phyloP scores from a whole-genome alignment of 30 jellyfish, hydroid and myxozoan genomes.

The Aurelia aurita region DNA sequence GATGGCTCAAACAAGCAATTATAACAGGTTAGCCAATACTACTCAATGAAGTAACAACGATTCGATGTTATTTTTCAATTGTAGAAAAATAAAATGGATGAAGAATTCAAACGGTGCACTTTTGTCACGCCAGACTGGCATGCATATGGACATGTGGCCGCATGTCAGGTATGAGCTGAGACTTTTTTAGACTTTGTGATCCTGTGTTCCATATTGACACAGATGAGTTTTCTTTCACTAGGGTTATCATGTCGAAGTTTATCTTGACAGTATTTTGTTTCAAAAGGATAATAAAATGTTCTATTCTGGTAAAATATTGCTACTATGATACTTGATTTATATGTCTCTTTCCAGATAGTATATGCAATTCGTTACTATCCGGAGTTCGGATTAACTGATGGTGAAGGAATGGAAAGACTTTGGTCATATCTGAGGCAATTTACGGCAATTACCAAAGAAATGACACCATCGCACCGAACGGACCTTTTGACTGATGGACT shows the following conservation, averaged over 20 bases:
- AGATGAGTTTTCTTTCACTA: neutral
- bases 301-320: too few relatives aligned
- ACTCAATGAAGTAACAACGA: too few relatives aligned
- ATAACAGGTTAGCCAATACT: too few relatives aligned
- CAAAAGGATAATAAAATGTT: too few relatives aligned
- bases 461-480: constrained; percentile 57
- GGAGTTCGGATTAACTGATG: constrained; percentile 56
- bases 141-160: constrained; percentile 53
- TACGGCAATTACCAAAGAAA: constrained; percentile 53
- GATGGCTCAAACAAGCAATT: too few relatives aligned
- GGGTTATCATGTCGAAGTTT: too few relatives aligned
- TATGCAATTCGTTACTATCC: constrained; percentile 36
- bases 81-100: constrained; percentile 19
- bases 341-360: constrained; percentile 22
- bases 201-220: neutral
- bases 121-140: too few relatives aligned
- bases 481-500: constrained; percentile 48
- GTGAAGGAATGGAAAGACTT: constrained; percentile 59
- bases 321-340: neutral
- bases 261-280: too few relatives aligned
- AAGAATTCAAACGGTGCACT: constrained; percentile 20
- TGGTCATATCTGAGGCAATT: constrained; percentile 64
- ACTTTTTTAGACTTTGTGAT: neutral
- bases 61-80: neutral
- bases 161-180: constrained; percentile 39